A percentile compares a stretch with the other conserved stretches of the same genome.
Conservation (phyloP, 2,113 vertebrate genomes). For the Australoheros scitulus region DNA sequence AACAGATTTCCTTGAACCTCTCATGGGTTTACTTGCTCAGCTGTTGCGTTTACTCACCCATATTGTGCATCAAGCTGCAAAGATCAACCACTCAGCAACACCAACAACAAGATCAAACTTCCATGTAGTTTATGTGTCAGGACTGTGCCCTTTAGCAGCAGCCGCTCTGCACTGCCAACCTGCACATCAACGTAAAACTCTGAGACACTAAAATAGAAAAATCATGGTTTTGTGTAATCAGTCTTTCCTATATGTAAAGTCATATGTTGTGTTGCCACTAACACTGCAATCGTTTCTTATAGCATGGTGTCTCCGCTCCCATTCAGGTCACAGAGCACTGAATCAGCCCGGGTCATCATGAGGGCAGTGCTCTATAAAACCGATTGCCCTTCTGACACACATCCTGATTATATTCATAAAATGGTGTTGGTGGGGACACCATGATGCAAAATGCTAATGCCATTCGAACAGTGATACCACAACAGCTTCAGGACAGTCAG, state of each 20-base stretch:
- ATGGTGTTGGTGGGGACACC: slow-evolving; percentile 16
- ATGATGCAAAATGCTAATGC: slow-evolving; percentile 30
- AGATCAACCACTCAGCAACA: slow-evolving; percentile 46
- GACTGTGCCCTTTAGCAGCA: slow-evolving; percentile 14
- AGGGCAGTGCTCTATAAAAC: slow-evolving; percentile 23
- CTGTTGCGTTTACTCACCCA: slow-evolving; percentile 43
- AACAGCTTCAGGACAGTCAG: slow-evolving; percentile 45
- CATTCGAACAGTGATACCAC: slow-evolving; percentile 24
- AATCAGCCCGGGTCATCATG: slow-evolving; percentile 41
- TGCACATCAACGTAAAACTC: slow-evolving; percentile 23
- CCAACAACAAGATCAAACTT: slow-evolving; percentile 44
- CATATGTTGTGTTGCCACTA: slow-evolving; percentile 3
- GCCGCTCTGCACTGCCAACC: slow-evolving; percentile 8
- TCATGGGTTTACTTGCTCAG: neutral
- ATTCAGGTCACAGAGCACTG: slow-evolving; percentile 70
- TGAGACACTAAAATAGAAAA: slow-evolving; percentile 2
- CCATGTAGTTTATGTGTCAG: slow-evolving; percentile 10
- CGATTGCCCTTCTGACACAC: slow-evolving; percentile 38
- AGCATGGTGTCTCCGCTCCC: neutral
- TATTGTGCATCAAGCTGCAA: slow-evolving; percentile 52
- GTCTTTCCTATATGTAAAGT: neutral
- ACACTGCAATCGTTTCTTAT: slow-evolving; percentile 31
- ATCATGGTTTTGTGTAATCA: neutral
- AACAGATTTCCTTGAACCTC: neutral
- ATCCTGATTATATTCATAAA: slow-evolving; percentile 22